A percentile compares a stretch with the other conserved stretches of the same genome.
Conservation (phyloP, 2,113 vertebrate species). For the Micromys minutus region DNA sequence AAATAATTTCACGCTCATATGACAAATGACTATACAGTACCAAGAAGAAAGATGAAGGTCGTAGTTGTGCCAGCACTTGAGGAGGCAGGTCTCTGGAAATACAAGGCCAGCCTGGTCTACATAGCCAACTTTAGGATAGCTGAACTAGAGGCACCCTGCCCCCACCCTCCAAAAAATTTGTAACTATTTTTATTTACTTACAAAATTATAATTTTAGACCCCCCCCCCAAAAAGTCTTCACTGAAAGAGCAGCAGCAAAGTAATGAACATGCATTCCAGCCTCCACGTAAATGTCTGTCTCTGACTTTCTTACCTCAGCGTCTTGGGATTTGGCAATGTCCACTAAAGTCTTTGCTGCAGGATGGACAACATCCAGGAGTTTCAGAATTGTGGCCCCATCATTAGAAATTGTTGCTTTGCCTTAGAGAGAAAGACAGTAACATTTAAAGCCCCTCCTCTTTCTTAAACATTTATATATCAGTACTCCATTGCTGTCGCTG, state of each 20-base stretch:
- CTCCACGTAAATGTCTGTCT: neutral
- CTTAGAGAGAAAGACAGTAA: constrained; percentile 80
- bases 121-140: neutral
- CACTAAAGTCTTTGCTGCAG: constrained; percentile 96
- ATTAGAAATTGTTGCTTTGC: constrained; percentile 98
- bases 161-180: neutral
- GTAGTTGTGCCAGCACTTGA: neutral
- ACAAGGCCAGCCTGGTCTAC: neutral
- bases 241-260: neutral
- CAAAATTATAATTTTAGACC: constrained; percentile 29
- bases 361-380: constrained; percentile 97
- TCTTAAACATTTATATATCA: too few species aligned
- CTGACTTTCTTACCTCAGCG: constrained; percentile 90
- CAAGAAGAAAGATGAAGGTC: neutral
- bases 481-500: too few species aligned
- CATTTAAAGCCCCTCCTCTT: neutral
- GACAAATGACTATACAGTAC: neutral
- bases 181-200: neutral
- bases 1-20: neutral
- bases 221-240: neutral
- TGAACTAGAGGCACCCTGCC: neutral
- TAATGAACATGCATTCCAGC: neutral
- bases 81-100: neutral
- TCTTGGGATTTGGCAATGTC: constrained; percentile 99
- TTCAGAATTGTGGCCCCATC: constrained; percentile 99